Conservation (phyloP, 2,113 vertebrate species). For the Xyrauchen texanus region DNA sequence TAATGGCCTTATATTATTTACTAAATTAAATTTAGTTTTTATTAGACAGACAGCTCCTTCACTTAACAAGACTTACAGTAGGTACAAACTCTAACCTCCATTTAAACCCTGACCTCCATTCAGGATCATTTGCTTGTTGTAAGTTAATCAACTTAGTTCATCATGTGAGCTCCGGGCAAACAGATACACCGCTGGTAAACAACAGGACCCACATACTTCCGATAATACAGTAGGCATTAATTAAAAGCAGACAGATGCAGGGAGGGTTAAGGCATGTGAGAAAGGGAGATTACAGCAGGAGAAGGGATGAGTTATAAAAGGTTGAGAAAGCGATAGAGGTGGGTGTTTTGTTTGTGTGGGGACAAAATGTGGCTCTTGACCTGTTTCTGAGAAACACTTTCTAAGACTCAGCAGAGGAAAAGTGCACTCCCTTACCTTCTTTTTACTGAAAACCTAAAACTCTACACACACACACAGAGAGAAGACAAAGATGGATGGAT, state of each 20-base stretch:
- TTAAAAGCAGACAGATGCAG: slow-evolving; percentile 37
- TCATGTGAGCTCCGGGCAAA: slow-evolving; percentile 13
- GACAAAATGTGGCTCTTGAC: slow-evolving; percentile 39
- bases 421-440: neutral
- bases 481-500: neutral
- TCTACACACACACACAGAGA: slow-evolving; percentile 42
- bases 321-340: neutral
- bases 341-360: slow-evolving; percentile 55
- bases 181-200: neutral
- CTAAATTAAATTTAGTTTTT: too few species aligned
- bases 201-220: slow-evolving; percentile 18
- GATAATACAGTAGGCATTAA: slow-evolving; percentile 25
- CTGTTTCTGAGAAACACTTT: slow-evolving; percentile 36
- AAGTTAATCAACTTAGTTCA: slow-evolving; percentile 26
- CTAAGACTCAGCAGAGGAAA: slow-evolving; percentile 31
- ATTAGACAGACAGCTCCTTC: too few species aligned
- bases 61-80: too few species aligned
- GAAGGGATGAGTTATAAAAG: slow-evolving; percentile 45
- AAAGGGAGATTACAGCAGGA: neutral
- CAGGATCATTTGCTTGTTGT: neutral
- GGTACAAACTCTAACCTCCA: neutral
- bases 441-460: slow-evolving; percentile 63
- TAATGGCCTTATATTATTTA: too few species aligned
- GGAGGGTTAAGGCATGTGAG: slow-evolving; percentile 26
- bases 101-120: slow-evolving; percentile 4